Evolutionary conservation across 2,888 invertebrate genomes (phyloP).

Genomic region (Nymphalis urticae): DNA sequence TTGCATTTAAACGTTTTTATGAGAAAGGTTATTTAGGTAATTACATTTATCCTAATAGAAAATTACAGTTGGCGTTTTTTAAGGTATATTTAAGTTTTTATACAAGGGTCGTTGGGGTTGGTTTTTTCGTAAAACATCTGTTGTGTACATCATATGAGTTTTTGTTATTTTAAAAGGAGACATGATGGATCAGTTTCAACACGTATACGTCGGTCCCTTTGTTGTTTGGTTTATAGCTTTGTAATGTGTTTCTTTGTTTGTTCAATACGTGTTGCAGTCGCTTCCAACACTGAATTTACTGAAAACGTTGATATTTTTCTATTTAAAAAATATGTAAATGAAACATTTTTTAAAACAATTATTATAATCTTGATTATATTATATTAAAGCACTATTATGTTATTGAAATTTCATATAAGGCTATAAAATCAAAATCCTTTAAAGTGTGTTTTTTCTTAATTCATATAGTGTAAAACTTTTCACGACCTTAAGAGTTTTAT

Average conservation of each 20-base stretch:
- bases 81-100: constrained; percentile 34
- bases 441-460: too few relatives aligned
- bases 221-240: constrained; percentile 77
- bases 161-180: constrained; percentile 80
- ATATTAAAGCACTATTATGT: too few relatives aligned
- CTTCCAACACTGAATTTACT: constrained; percentile 49
- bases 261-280: constrained; percentile 72
- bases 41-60: constrained; percentile 75
- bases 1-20: constrained; percentile 75
- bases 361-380: too few relatives aligned
- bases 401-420: too few relatives aligned
- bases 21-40: constrained; percentile 69
- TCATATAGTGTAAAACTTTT: too few relatives aligned
- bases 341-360: too few relatives aligned
- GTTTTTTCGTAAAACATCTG: constrained; percentile 78
- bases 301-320: constrained; percentile 1
- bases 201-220: constrained; percentile 78
- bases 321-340: too few relatives aligned
- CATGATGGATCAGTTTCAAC: constrained; percentile 82
- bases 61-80: constrained; percentile 63
- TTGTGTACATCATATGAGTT: constrained; percentile 74
- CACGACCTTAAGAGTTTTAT: not conserved
- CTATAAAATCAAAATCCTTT: too few relatives aligned
- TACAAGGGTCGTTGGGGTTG: constrained; percentile 62
- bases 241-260: constrained; percentile 81